Evolutionary conservation across 2,888 invertebrate species (phyloP).

Genomic region (Lasioglossum figueresi): DNA sequence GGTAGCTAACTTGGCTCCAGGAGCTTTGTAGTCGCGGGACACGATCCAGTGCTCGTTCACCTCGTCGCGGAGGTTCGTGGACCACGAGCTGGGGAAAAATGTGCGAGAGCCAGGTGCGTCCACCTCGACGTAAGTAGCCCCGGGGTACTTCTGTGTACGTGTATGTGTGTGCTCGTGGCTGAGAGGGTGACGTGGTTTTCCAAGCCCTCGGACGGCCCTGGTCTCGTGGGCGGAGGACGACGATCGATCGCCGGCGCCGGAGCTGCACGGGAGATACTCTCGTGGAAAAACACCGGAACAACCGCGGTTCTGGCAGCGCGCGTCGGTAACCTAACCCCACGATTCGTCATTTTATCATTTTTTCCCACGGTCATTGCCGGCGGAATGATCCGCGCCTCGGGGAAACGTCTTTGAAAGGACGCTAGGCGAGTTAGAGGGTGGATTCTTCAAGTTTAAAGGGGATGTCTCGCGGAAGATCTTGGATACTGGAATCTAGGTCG

Average conservation of each 20-base stretch:
- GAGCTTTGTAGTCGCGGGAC: slow-evolving; percentile 27
- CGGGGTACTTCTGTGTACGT: neutral
- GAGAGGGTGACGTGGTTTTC: slow-evolving; percentile 18
- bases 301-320: neutral
- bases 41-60: slow-evolving; percentile 35
- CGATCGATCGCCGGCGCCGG: slow-evolving; percentile 60
- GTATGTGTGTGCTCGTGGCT: neutral
- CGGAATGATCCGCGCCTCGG: no score
- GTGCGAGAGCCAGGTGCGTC: slow-evolving; percentile 41
- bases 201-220: slow-evolving; percentile 26
- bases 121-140: slow-evolving; percentile 44
- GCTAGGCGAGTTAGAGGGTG: no score
- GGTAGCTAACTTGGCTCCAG: slow-evolving; percentile 10
- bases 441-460: neutral
- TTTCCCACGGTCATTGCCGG: no score
- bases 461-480: neutral
- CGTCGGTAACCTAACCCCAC: slow-evolving; percentile 8
- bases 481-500: neutral
- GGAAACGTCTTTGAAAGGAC: no score
- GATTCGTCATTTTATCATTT: neutral
- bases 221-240: slow-evolving; percentile 52
- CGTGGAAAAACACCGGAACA: slow-evolving; percentile 58
- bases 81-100: slow-evolving; percentile 39
- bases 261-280: slow-evolving; percentile 41
- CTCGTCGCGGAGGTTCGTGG: slow-evolving; percentile 20